A percentile compares a stretch with the other conserved stretches of the same genome.
These are phyloP conservation scores for Athalia rosae DNA, from an alignment of 2,888 invertebrate species.

Conservation along the genomic window DNA sequence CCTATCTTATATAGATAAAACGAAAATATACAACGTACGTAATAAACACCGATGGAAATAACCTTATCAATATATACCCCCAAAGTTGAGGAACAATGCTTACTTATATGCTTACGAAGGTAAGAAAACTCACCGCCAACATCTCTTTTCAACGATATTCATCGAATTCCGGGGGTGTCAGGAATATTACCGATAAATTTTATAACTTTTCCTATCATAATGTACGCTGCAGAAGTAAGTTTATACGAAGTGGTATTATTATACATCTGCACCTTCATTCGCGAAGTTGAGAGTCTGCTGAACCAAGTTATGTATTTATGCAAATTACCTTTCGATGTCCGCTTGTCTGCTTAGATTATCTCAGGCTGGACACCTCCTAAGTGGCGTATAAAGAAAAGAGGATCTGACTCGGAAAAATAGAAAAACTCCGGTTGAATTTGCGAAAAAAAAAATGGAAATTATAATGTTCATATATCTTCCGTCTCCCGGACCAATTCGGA, in stretches of 20 bases:
- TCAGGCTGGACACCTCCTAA: not conserved
- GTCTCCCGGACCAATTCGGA: no score
- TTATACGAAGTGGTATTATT: not conserved
- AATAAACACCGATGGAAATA: not conserved
- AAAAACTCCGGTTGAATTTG: not conserved
- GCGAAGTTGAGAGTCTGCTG: slow-evolving; percentile 39
- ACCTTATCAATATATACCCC: slow-evolving; percentile 19
- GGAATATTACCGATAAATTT: no score
- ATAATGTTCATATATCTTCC: no score
- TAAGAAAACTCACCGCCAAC: no score
- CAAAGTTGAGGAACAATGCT: slow-evolving; percentile 6
- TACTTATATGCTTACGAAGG: not conserved
- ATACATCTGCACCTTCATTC: slow-evolving; percentile 1
- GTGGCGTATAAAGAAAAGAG: not conserved
- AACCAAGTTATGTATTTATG: slow-evolving; percentile 36
- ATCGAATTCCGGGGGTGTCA: no score
- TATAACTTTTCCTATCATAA: no score
- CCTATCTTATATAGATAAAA: slow-evolving; percentile 15
- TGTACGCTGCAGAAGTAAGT: no score
- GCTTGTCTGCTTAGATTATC: slow-evolving; percentile 13
- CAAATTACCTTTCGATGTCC: not conserved
- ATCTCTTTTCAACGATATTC: no score
- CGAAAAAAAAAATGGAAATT: not conserved
- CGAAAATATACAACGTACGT: slow-evolving; percentile 25
- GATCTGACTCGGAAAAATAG: not conserved